Base-by-base conservation (phyloP, 2,888 invertebrate species). In the Epirrhoe tristata region DNA sequence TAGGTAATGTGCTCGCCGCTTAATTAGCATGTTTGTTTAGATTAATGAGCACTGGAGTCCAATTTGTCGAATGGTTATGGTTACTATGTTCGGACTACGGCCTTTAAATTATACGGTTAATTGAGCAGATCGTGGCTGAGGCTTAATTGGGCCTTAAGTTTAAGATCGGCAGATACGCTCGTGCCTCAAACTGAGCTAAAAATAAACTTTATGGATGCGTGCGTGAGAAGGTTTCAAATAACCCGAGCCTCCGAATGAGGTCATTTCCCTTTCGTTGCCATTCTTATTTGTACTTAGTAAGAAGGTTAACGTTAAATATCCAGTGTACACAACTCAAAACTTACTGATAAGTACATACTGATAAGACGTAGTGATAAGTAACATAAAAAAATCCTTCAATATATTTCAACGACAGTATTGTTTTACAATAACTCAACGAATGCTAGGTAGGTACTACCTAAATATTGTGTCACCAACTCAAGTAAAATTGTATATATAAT, bases 161-260 rank as follows among this genome's bases (percentile, higher is more conserved):
- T 89, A 86, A 82, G 86, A 90, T 91, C 83, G 84, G 81, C 79
- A 86, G 90, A 89, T 89, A 88, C 81, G 83, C 84, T 78, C 79
- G 79, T 81, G 76, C 83, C 86, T 78, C 77, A 80, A 81, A 76
- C 76, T 74, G 65, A 76, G 81, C 91, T 86, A 88, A 91, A 90
- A 92, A 92, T 91, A 90, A 85, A 86, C 81, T 88, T 89, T 87
- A 88, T 89, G 77, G 85, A 87, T 80, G 82, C 84, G 88, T 91
- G 92, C 90, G 89, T 89, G 87, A 86, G 83, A 83, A 84, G 82
- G 85, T 82, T 85, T 81, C 82, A 73, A 85, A 87, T 85, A 85
- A 84, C 84, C 82, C 79, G 77, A 82, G 78, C 82, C 78, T 77
- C 76, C 73, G 78, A 90, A 89, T 85, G 88, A 80, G 93, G 91